Evolutionary conservation across 2,113 vertebrate species (phyloP), one percentile per base, ranked within the genome.

Genomic region (Laticauda laticaudata): DNA sequence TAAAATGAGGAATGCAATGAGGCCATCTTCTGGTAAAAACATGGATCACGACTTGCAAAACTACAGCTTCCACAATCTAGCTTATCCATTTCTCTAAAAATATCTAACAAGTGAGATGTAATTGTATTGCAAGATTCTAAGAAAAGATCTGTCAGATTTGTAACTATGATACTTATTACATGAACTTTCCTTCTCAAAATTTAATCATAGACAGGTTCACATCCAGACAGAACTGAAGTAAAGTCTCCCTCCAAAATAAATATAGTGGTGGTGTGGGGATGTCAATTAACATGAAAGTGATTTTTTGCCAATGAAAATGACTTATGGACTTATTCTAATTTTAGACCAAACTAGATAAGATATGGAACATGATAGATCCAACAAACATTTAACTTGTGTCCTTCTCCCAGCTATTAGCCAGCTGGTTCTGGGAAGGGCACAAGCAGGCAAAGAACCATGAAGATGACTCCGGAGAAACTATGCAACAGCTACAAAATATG

Each of bases 11-110:
- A 96, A 92, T 75, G 86, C 94, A 92, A 94, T 95, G 69, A 93
- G 95, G 94, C 96, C 97, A 96, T 90, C 97, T 97, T 88, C 96
- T 96, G 97, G 96, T 75, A 0, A 59, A 95, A 94, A 61, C 1
- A 34, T 7, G 20, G 7, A 75, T 0, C 0, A 48, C 55, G 64
- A 61, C 61, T 64, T 69, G 9, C 24, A 87, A 55, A 81, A 53
- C 57, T 69, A 7, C 39, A 56, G 24, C 39, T 29, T 88, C 54
- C 55, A 23, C 54, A 75, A 86, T 86, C 54, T 34, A 43, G 55
- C 53, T 86, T 34, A 61, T n/a, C 11, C 11, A 86, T 54, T 86
- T 69, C 4, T 90, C 1, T 29, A 45, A 24, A 59, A 64, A 64
- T n/a, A 93, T 90, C 89, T 86, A 39, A 9, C 86, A 57, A 56